Evolutionary conservation across 2,888 invertebrate genomes (phyloP).

Genomic region (Ectemnius cavifrons): DNA sequence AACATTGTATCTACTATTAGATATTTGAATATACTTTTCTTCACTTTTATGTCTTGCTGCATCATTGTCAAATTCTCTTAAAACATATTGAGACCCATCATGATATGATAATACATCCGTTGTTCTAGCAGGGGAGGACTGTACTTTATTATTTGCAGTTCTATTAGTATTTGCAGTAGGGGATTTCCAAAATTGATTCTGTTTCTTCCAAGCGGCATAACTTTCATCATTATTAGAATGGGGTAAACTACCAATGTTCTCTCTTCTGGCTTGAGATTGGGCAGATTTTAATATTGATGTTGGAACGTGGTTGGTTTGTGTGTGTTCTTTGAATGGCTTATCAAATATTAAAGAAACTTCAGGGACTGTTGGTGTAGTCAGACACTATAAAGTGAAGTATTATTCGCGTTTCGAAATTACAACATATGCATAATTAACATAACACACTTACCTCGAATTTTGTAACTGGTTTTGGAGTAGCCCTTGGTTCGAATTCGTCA

Average conservation of each 20-base stretch:
- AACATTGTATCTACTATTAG: too few relatives aligned
- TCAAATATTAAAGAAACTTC: slow-evolving; percentile 73
- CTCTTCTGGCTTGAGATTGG: slow-evolving; percentile 4
- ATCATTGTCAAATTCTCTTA: too few relatives aligned
- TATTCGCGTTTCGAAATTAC: background rate
- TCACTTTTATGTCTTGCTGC: too few relatives aligned
- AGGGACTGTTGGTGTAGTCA: slow-evolving; percentile 67
- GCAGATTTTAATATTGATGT: slow-evolving; percentile 1
- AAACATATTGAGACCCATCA: too few relatives aligned
- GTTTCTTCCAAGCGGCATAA: slow-evolving; percentile 69
- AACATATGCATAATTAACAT: background rate
- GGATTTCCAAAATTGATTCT: slow-evolving; percentile 52
- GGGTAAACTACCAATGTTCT: slow-evolving; percentile 29
- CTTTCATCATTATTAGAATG: slow-evolving; percentile 49
- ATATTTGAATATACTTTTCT: too few relatives aligned
- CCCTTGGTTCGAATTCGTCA: slow-evolving; percentile 71
- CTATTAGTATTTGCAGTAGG: background rate
- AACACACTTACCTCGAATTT: slow-evolving; percentile 59
- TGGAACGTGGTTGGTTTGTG: slow-evolving; percentile 11
- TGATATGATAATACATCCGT: too few relatives aligned
- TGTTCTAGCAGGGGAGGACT: too few relatives aligned
- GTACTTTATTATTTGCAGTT: too few relatives aligned
- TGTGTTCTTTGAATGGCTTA: slow-evolving; percentile 45
- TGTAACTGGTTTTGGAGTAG: slow-evolving; percentile 62
- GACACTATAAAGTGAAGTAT: slow-evolving; percentile 54